Evolutionary conservation across 2,888 invertebrate genomes (phyloP), one percentile per base, ranked within the genome.

Genomic region (Urechis unicinctus): DNA sequence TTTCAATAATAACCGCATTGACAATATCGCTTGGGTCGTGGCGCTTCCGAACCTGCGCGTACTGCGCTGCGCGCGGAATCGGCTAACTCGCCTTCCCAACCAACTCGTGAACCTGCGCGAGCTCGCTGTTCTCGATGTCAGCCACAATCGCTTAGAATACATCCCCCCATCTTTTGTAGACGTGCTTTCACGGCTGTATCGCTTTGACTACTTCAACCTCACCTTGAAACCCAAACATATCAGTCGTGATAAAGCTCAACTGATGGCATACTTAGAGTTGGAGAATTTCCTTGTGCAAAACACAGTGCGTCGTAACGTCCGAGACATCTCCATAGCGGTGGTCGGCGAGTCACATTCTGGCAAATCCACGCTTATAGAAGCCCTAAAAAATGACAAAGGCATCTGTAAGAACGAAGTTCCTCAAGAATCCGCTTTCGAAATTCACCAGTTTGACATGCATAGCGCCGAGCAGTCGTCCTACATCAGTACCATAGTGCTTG

Each of bases 261-360:
- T 66, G 17, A 49, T 66, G 47, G 50, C 63, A 2, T 60, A 66
- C 46, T 59, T 66, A 9, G 63, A 65, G 31, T 57, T 66, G 46
- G 62, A 63, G 54, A 58, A 58, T 49, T 65, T 60, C 47, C 54
- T 65, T 49, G 46, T 52, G 13, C 60, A 56, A 30, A 21, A 47
- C 13, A 26, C 56, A 17, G 48, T 49, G n/a, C 48, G 55, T 21
- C 49, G 59, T 21, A 55, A 58, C 6, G 57, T 58, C 2, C 53
- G 62, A 17, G 66, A 65, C 55, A 52, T 66, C 46, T 62, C 55
- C 29, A 53, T 66, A 13, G 66, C 60, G 9, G 56, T 66, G 29
- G 63, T 66, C 6, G 66, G 66, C 17, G 66, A 66, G 50, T 62
- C 63, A 9, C 63, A 66, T 52, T 60, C 66, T 2, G 66, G 66